Base-by-base conservation (phyloP, 2,797 vertebrate species). In the Esox lucius region DNA sequence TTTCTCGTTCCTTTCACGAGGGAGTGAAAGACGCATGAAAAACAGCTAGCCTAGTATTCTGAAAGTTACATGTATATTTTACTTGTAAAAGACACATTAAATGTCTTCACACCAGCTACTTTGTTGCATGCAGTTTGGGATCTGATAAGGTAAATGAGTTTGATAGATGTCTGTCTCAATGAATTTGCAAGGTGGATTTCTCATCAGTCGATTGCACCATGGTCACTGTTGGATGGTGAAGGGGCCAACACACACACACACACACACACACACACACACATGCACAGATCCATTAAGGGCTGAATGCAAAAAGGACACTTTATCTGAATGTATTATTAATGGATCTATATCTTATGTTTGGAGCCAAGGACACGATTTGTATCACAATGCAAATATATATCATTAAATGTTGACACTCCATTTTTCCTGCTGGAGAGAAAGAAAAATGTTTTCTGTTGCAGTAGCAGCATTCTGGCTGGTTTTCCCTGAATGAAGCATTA, bases 371-470 rank as follows among this genome's bases (percentile, higher is more conserved):
- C 93, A 91, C 92, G 88, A 93, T 94, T 94, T 94, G 93, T 93
- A 94, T 92, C 92, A 91, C 93, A 93, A 94, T 94, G 93, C 93
- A 94, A 94, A 94, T 94, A 94, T 95, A 92, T 93, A 94, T 94
- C 93, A 94, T 95, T 94, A 94, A 93, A 94, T 88, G 87, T 88
- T 93, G 94, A 94, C 94, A 94, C 91, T 94, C 93, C 91, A 95
- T 94, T 95, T 94, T 93, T 94, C 91, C 89, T 83, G 81, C 22
- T 22, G 87, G 75, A 92, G 91, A 92, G 91, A 93, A 93, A 95
- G 93, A 95, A 94, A 93, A 93, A 94, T 93, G 91, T 91, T 91
- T 92, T 88, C 83, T 70, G 79, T 76, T 74, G 56, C 22, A 22
- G 22, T 12, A 4, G n/a, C 78, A 26, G 70, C 84, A 79, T 75